Evolutionary conservation across 2,888 invertebrate species (phyloP).

Genomic region (Thyatira batis): DNA sequence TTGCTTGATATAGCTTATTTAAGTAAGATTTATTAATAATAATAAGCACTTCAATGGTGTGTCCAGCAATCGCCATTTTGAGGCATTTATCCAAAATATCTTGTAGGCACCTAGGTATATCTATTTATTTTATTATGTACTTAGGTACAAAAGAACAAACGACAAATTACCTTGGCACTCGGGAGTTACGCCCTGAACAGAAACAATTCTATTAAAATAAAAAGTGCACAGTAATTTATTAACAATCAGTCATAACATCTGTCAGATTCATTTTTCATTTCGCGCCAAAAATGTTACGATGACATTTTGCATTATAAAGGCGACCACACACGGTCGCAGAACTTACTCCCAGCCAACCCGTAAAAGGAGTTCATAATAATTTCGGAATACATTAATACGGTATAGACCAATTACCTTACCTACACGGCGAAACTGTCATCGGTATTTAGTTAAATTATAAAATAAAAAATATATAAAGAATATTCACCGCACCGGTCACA

Average conservation of each 20-base stretch:
- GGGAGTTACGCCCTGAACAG: background rate
- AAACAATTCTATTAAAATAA: background rate
- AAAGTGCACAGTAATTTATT: constrained; percentile 19
- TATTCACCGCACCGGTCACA: constrained; percentile 42
- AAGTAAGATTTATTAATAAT: too few relatives aligned
- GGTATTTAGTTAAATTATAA: constrained; percentile 40
- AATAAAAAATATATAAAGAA: constrained; percentile 58
- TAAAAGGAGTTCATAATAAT: background rate
- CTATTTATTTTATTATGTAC: too few relatives aligned
- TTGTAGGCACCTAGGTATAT: too few relatives aligned
- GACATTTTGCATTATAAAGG: constrained; percentile 39
- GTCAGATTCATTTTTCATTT: constrained; percentile 41
- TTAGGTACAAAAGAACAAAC: too few relatives aligned
- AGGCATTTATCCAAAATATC: too few relatives aligned
- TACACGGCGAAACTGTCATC: constrained; percentile 52
- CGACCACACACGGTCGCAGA: constrained; percentile 37
- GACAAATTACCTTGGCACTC: too few relatives aligned
- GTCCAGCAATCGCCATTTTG: too few relatives aligned
- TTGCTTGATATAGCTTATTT: too few relatives aligned
- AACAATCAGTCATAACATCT: constrained; percentile 38
- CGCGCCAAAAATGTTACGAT: constrained; percentile 35
- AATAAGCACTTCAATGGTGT: too few relatives aligned
- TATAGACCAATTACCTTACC: constrained; percentile 46
- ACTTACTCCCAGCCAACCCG: background rate
- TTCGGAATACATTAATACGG: constrained; percentile 21